Conservation (phyloP, 92 coral and sea anemone species). For the Bergia sp. region DNA sequence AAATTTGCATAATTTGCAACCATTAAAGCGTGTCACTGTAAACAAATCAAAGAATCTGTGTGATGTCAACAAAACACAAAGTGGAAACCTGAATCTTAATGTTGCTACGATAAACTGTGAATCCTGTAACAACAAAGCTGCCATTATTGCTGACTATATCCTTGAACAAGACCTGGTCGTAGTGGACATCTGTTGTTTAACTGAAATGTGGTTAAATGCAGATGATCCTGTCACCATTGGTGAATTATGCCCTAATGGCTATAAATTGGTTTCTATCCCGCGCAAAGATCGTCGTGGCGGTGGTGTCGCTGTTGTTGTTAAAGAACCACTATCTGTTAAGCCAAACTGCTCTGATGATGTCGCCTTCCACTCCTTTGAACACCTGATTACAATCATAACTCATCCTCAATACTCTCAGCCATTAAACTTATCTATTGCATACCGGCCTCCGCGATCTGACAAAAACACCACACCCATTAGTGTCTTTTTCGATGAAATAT, state of each 20-base stretch:
- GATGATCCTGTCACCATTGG: no score
- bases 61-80: neutral
- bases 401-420: neutral
- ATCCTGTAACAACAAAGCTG: neutral
- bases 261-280: no score
- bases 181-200: neutral
- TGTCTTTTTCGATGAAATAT: neutral
- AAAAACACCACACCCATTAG: neutral
- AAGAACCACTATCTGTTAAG: conserved; percentile 41
- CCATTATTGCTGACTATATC: neutral
- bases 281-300: no score
- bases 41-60: conserved; percentile 8
- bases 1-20: no score
- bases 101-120: neutral
- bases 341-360: neutral
- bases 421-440: conserved; percentile 1
- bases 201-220: neutral
- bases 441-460: conserved; percentile 10
- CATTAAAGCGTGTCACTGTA: no score
- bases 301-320: neutral
- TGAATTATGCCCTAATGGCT: no score
- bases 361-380: neutral
- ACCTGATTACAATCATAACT: no score
- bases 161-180: neutral
- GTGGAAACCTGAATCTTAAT: neutral